Percentiles rank a stretch among this genome's conserved stretches.
These are phyloP conservation scores for Deilephila elpenor DNA, from an alignment of 2,888 invertebrate genomes.

Conservation along the genomic window DNA sequence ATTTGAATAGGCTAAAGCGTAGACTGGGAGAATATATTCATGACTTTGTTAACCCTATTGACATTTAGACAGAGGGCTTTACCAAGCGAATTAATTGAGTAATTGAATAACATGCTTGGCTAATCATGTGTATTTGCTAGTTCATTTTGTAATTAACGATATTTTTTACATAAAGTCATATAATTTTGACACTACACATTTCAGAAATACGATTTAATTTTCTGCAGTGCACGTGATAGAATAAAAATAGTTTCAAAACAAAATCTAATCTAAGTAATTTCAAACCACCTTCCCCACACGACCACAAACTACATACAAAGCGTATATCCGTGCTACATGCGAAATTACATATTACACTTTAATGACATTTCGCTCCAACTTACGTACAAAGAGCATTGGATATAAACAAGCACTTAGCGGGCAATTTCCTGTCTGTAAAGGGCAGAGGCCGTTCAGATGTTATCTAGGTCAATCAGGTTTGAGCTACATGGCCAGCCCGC, in stretches of 20 bases:
- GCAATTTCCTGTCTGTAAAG: constrained; percentile 13
- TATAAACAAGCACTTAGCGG: constrained; percentile 23
- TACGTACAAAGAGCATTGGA: constrained; percentile 20
- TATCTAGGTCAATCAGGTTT: constrained; percentile 20
- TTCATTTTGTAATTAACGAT: no score
- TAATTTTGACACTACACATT: no score
- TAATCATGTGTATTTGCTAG: no score
- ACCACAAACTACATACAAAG: constrained; percentile 1
- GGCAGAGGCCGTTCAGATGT: constrained; percentile 3
- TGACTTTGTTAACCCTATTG: not conserved
- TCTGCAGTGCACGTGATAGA: no score
- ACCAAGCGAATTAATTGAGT: no score
- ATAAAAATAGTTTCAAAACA: no score
- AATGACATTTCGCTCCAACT: constrained; percentile 17
- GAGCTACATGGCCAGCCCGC: constrained; percentile 4
- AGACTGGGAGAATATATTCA: not conserved
- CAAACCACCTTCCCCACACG: not conserved
- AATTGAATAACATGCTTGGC: no score
- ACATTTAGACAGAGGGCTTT: no score
- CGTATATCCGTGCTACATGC: not conserved
- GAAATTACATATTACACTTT: constrained; percentile 20
- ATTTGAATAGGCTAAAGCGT: no score
- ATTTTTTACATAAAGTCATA: no score
- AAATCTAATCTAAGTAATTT: no score
- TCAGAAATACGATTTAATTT: no score